Evolutionary conservation across 2,888 invertebrate genomes (phyloP).

Genomic region (Theretra japonica): DNA sequence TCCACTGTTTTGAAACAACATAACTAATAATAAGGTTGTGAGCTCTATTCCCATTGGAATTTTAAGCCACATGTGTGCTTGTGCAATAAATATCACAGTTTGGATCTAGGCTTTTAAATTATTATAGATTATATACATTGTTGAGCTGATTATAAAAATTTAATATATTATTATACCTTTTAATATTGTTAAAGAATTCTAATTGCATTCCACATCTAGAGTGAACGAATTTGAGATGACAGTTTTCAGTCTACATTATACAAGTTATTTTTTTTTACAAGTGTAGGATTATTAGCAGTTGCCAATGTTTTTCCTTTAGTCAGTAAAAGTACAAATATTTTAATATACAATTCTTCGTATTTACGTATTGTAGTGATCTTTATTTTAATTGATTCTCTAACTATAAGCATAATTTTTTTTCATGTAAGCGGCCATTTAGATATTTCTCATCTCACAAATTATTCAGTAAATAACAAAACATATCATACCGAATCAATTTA

Average conservation of each 20-base stretch:
- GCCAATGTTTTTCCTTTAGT: slow-evolving; percentile 89
- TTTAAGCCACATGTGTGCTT: slow-evolving; percentile 85
- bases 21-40: slow-evolving; percentile 82
- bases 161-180: slow-evolving; percentile 86
- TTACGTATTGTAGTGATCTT: slow-evolving; percentile 84
- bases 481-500: slow-evolving; percentile 79
- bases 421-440: slow-evolving; percentile 77
- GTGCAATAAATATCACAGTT: slow-evolving; percentile 86
- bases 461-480: slow-evolving; percentile 81
- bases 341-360: slow-evolving; percentile 86
- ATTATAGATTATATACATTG: slow-evolving; percentile 87
- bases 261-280: slow-evolving; percentile 83
- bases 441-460: slow-evolving; percentile 76
- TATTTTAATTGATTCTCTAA: slow-evolving; percentile 81
- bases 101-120: slow-evolving; percentile 86
- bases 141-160: slow-evolving; percentile 87
- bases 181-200: slow-evolving; percentile 86
- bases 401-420: slow-evolving; percentile 83
- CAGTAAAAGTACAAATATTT: slow-evolving; percentile 94
- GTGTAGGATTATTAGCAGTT: slow-evolving; percentile 84
- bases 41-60: slow-evolving; percentile 84
- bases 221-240: slow-evolving; percentile 85
- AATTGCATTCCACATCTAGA: slow-evolving; percentile 86
- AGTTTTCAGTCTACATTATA: slow-evolving; percentile 85
- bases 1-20: slow-evolving; percentile 74